A percentile compares a stretch with the other conserved stretches of the same genome.
These are phyloP conservation scores for Pholis gunnellus DNA, from an alignment of 2,113 vertebrate genomes.

Conservation along the genomic window DNA sequence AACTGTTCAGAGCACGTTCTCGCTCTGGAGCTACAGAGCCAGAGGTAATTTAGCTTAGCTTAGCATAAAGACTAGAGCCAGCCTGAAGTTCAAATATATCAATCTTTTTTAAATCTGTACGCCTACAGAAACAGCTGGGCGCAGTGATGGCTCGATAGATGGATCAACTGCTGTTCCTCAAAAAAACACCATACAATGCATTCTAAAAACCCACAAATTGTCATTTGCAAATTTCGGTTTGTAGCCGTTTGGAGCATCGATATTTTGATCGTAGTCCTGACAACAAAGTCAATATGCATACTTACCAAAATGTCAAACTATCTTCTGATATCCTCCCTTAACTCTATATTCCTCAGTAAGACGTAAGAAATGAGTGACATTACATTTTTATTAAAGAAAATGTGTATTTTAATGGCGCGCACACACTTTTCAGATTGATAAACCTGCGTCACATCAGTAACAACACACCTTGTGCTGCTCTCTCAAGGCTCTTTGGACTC, in stretches of 20 bases:
- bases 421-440: background rate
- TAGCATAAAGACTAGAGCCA: background rate
- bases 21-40: background rate
- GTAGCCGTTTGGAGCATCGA: background rate
- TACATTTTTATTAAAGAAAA: background rate
- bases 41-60: background rate
- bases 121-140: background rate
- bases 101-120: background rate
- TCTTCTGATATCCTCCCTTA: background rate
- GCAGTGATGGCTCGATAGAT: background rate
- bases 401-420: background rate
- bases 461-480: background rate
- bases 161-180: background rate
- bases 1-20: slow-evolving; percentile 6
- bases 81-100: background rate
- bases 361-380: background rate
- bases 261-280: background rate
- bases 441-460: background rate
- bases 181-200: background rate
- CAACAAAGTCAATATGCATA: background rate
- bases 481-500: background rate
- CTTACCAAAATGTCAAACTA: background rate
- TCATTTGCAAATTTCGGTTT: background rate
- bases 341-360: background rate
- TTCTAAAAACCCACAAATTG: background rate